Conservation (phyloP, 2,797 vertebrate species). For the Thripadectes ignobilis region DNA sequence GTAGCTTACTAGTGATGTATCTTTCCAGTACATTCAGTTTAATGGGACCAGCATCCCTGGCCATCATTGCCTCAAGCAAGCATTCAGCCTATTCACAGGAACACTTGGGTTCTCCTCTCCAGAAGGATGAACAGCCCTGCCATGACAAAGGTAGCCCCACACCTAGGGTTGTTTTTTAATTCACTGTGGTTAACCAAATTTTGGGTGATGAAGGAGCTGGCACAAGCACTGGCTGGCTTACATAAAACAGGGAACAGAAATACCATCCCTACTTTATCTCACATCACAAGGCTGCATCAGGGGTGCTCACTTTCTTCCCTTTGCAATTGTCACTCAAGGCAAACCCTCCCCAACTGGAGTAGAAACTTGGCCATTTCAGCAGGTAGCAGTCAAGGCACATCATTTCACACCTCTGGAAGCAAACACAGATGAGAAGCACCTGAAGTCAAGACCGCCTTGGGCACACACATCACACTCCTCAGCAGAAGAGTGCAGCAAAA, state of each 20-base stretch:
- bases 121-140: fast-evolving
- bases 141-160: fast-evolving
- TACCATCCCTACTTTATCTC: not conserved
- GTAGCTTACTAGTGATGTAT: not conserved
- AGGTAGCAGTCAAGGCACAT: not conserved
- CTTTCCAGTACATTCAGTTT: not conserved
- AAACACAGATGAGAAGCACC: not conserved
- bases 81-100: fast-evolving
- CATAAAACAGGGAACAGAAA: not conserved
- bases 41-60: not conserved
- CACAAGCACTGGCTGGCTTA: not conserved
- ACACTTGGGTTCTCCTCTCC: not conserved
- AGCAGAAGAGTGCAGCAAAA: not conserved
- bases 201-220: not conserved
- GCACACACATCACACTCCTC: fast-evolving
- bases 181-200: not conserved
- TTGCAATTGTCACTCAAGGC: not conserved
- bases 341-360: not conserved
- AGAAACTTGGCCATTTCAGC: not conserved
- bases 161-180: not conserved
- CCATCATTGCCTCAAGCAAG: not conserved
- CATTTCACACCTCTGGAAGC: not conserved
- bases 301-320: not conserved
- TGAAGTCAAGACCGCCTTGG: not conserved
- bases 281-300: not conserved